phyloP scores from a whole-genome alignment of 2,888 invertebrate genomes.

The Oscheius sp. region DNA sequence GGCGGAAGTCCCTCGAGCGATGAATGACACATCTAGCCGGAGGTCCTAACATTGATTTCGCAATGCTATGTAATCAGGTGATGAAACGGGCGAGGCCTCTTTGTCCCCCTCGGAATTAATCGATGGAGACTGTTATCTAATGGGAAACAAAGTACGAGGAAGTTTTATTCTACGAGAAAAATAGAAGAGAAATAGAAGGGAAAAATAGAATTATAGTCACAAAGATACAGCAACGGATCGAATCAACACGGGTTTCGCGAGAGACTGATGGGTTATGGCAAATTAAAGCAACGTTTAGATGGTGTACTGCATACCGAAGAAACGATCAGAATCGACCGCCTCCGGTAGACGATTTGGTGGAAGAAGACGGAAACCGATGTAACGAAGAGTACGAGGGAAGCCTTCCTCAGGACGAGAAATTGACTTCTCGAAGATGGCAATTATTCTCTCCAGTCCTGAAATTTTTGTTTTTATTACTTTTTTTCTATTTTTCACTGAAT shows the following conservation, averaged over 20 bases:
- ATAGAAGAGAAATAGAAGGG: background rate
- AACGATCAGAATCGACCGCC: constrained; percentile 36
- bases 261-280: background rate
- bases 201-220: background rate
- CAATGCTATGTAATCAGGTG: too few species aligned
- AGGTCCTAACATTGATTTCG: too few species aligned
- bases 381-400: constrained; percentile 55
- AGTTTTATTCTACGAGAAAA: background rate
- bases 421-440: constrained; percentile 50
- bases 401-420: constrained; percentile 41
- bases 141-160: background rate
- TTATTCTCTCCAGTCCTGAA: constrained; percentile 44
- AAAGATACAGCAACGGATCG: too few species aligned
- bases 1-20: too few species aligned
- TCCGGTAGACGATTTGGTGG: constrained; percentile 47
- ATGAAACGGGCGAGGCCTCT: too few species aligned
- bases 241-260: background rate
- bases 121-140: background rate
- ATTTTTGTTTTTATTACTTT: background rate
- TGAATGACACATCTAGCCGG: too few species aligned
- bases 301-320: constrained; percentile 55
- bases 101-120: too few species aligned
- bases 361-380: constrained; percentile 55
- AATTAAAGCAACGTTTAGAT: constrained; percentile 37
- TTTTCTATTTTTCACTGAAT: background rate